Base-by-base conservation (phyloP, 2,797 vertebrate species). In the Pagetopsis macropterus region DNA sequence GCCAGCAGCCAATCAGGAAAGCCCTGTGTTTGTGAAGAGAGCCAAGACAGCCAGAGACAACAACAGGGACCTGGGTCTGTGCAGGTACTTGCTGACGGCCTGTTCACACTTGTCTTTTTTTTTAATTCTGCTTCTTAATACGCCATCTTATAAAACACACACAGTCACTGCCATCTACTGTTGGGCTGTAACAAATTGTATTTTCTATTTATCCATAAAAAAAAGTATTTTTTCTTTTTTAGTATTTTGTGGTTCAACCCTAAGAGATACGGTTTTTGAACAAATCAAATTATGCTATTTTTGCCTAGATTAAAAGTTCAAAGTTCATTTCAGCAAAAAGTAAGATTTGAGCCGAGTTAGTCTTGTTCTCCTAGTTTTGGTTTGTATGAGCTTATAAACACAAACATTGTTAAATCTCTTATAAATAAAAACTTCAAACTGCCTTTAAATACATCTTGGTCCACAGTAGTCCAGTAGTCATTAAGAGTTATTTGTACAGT, bases 11-110 rank as follows among this genome's bases (percentile, higher is more conserved):
- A 98, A 95, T 93, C 95, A 95, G 88, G 98, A 99, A 83, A 96
- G 84, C 78, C 92, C 95, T 59, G 91, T 91, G 72, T 94, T 95
- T 76, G 86, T 96, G 72, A 99, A 99, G 84, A 95, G 97, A 90
- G 95, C 96, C 77, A 98, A 96, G 92, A 95, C 94, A 0, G 92
- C 95, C 23, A 86, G 94, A 94, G 98, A 99, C 91, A 97, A 99
- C 81, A 94, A 96, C 86, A 95, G 97, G 88, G 97, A 99, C 89
- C 88, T 98, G 84, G 93, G 96, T 84, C 87, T 98, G 61, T 99
- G 98, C 97, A 98, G 97, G 98, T 99, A 86, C 81, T 78, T 49
- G 60, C 10, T 5, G 5, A 23, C 7, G 31, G 45, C 77, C 4
- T 76, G 82, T 70, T 75, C 46, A 5, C 12, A 64, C 86, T 69